These are phyloP conservation scores for Dorcus hopei DNA, from an alignment of 2,888 invertebrate species.

Conservation along the genomic window DNA sequence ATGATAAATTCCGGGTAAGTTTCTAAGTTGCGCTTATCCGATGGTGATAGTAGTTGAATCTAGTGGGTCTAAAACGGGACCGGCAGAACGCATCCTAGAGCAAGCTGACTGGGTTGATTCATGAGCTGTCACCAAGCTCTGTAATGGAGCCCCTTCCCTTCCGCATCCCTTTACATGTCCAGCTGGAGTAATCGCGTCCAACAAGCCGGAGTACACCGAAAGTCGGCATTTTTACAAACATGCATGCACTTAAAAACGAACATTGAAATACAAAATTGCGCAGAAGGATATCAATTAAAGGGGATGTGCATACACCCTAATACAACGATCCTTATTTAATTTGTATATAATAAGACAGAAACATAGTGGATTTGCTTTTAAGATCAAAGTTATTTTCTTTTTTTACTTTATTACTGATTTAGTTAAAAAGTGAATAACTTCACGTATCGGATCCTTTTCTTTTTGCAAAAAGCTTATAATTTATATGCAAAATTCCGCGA, in stretches of 20 bases:
- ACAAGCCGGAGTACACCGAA: slow-evolving; percentile 13
- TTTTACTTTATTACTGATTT: slow-evolving; percentile 12
- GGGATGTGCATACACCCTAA: too few relatives aligned
- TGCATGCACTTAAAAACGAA: neutral
- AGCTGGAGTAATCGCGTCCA: slow-evolving; percentile 20
- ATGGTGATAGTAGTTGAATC: slow-evolving; percentile 17
- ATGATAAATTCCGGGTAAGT: slow-evolving; percentile 17
- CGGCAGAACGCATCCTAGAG: slow-evolving; percentile 33
- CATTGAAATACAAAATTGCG: neutral
- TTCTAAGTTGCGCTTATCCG: slow-evolving; percentile 12
- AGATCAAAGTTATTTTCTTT: neutral
- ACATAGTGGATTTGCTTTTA: neutral
- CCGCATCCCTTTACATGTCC: slow-evolving; percentile 24
- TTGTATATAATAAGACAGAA: too few relatives aligned
- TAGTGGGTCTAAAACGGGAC: slow-evolving; percentile 23
- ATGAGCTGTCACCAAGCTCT: slow-evolving; percentile 37
- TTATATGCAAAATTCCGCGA: slow-evolving; percentile 12
- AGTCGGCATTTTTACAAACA: slow-evolving; percentile 11
- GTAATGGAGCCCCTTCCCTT: slow-evolving; percentile 38
- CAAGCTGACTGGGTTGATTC: slow-evolving; percentile 36
- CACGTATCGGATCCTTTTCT: neutral
- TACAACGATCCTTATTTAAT: too few relatives aligned
- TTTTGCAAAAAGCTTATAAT: neutral
- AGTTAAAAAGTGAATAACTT: neutral
- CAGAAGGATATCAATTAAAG: too few relatives aligned